A percentile compares a stretch with the other conserved stretches of the same genome.
Conservation (phyloP, 2,797 vertebrate species). For the Hyperoplus lanceolatus region DNA sequence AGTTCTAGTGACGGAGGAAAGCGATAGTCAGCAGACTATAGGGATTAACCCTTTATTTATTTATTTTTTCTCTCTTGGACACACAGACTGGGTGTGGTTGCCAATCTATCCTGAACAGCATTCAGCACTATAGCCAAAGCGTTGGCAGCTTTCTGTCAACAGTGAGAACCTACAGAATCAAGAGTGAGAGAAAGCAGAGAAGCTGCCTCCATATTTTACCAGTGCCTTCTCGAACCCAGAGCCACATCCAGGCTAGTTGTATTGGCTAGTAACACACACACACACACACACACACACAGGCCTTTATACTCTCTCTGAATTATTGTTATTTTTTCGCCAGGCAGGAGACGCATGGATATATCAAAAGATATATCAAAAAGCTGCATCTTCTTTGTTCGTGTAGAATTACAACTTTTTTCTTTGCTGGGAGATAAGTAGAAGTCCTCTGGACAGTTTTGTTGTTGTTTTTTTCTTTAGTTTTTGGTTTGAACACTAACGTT, state of each 20-base stretch:
- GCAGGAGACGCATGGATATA: conserved; percentile 19
- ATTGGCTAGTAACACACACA: conserved; percentile 43
- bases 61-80: conserved; percentile 7
- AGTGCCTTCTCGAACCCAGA: conserved; percentile 79
- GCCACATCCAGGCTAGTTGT: conserved; percentile 62
- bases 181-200: conserved; percentile 60
- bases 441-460: conserved; percentile 14
- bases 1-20: conserved; percentile 2
- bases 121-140: conserved; percentile 75
- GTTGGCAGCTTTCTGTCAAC: conserved; percentile 60
- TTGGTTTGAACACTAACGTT: conserved; percentile 44
- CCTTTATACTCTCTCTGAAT: conserved; percentile 34
- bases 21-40: not conserved
- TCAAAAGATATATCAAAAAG: not conserved
- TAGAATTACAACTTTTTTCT: conserved; percentile 10
- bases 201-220: conserved; percentile 72
- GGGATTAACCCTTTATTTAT: not conserved
- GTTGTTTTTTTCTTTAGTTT: not conserved
- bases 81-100: conserved; percentile 29
- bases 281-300: conserved; percentile 34
- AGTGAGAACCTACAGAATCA: conserved; percentile 49
- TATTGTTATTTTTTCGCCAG: conserved; percentile 12
- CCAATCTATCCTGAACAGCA: conserved; percentile 59
- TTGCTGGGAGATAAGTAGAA: conserved; percentile 14
- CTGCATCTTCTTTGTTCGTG: conserved; percentile 27